phyloP scores from a whole-genome alignment of 2,888 invertebrate genomes.

The Eulithis prunata region DNA sequence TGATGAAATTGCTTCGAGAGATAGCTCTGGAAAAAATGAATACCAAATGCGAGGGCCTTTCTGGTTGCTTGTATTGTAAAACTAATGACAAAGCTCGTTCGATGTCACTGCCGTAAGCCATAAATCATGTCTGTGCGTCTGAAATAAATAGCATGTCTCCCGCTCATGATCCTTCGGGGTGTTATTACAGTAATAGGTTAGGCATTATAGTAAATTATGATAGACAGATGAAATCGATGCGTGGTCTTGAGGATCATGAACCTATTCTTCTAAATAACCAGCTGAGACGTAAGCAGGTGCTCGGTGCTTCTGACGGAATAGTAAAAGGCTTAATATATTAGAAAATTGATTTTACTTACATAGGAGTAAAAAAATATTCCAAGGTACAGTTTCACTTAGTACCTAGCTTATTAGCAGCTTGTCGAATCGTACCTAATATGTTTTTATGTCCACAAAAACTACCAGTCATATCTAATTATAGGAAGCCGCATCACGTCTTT shows the following conservation, averaged over 20 bases:
- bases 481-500: constrained; percentile 47
- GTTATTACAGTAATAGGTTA: constrained; percentile 53
- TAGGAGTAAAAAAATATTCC: not conserved
- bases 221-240: constrained; percentile 49
- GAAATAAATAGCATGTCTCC: constrained; percentile 47
- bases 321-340: not conserved
- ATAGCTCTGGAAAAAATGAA: too few relatives aligned
- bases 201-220: constrained; percentile 49
- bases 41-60: too few relatives aligned
- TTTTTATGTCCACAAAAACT: constrained; percentile 18
- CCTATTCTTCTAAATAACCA: constrained; percentile 30
- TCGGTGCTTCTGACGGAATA: too few relatives aligned
- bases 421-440: constrained; percentile 10
- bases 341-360: constrained; percentile 10
- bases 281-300: constrained; percentile 11
- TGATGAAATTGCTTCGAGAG: too few relatives aligned
- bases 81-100: constrained; percentile 39
- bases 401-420: constrained; percentile 12
- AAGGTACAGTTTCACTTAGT: constrained; percentile 11
- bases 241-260: constrained; percentile 29
- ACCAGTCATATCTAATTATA: constrained; percentile 43
- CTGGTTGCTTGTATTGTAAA: constrained; percentile 16
- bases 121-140: constrained; percentile 47
- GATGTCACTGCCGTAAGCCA: constrained; percentile 36
- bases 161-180: constrained; percentile 42